These are phyloP conservation scores for Pseudocheirus occidentalis DNA, from an alignment of 2,797 vertebrate species.

Conservation along the genomic window DNA sequence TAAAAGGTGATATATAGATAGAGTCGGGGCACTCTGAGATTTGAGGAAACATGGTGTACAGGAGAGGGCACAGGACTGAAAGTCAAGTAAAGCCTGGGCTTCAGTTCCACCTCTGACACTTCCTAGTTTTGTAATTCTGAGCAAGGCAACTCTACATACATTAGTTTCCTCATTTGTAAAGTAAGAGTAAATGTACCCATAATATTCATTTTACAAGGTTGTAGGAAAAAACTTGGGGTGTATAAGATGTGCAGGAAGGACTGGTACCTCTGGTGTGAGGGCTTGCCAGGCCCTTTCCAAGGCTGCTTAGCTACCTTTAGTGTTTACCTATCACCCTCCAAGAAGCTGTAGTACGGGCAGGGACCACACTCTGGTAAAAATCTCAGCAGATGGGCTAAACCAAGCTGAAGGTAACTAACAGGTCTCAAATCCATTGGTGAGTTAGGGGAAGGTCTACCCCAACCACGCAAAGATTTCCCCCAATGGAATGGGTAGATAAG, in stretches of 20 bases:
- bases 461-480: background rate
- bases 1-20: background rate
- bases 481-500: background rate
- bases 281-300: too few species aligned
- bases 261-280: too few species aligned
- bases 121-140: background rate
- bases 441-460: background rate
- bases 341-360: too few species aligned
- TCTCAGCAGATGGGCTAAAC: too few species aligned
- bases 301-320: too few species aligned
- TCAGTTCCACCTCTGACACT: background rate
- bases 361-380: too few species aligned
- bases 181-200: background rate
- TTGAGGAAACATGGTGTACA: background rate
- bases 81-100: background rate
- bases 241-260: too few species aligned
- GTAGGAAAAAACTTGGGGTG: background rate
- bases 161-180: background rate
- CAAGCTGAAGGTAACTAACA: too few species aligned
- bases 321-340: too few species aligned
- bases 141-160: background rate
- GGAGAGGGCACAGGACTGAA: background rate
- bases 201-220: background rate
- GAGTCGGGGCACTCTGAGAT: background rate
- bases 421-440: too few species aligned